Percentiles rank a stretch among this genome's conserved stretches.
Evolutionary conservation across 2,113 vertebrate species (phyloP).

Genomic region (Nyctereutes procyonoides): DNA sequence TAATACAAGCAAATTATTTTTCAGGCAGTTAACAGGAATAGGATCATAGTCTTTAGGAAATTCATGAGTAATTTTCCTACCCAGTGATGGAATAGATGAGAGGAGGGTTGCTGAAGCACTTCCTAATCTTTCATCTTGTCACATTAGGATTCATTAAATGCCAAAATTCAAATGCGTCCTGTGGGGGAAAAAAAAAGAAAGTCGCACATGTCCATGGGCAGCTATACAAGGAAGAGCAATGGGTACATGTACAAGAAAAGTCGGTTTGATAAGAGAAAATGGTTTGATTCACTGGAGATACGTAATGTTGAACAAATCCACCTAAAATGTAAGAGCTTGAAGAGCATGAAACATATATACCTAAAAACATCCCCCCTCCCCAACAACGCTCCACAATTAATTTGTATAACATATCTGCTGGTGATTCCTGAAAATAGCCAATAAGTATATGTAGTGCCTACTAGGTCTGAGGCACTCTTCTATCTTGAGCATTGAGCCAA

Average conservation of each 20-base stretch:
- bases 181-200: conserved; percentile 46
- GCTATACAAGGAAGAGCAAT: not conserved
- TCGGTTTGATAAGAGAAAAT: not conserved
- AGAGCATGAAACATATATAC: not conserved
- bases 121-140: conserved; percentile 58
- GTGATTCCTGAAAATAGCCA: not conserved
- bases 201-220: not conserved
- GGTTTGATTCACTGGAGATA: not conserved
- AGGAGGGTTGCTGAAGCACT: not conserved
- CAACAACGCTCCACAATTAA: not conserved
- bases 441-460: not conserved
- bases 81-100: conserved; percentile 46
- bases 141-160: conserved; percentile 44
- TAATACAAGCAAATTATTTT: conserved; percentile 80
- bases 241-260: not conserved
- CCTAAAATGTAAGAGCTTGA: not conserved
- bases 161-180: not conserved
- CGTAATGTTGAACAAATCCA: not conserved
- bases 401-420: not conserved
- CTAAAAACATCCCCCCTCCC: not conserved
- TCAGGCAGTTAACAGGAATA: conserved; percentile 63
- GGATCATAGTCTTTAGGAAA: conserved; percentile 66
- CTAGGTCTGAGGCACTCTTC: not conserved
- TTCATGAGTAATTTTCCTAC: conserved; percentile 52
- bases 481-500: not conserved